Evolutionary conservation across 2,888 invertebrate species (phyloP).

Genomic region (Dynastes grantii): DNA sequence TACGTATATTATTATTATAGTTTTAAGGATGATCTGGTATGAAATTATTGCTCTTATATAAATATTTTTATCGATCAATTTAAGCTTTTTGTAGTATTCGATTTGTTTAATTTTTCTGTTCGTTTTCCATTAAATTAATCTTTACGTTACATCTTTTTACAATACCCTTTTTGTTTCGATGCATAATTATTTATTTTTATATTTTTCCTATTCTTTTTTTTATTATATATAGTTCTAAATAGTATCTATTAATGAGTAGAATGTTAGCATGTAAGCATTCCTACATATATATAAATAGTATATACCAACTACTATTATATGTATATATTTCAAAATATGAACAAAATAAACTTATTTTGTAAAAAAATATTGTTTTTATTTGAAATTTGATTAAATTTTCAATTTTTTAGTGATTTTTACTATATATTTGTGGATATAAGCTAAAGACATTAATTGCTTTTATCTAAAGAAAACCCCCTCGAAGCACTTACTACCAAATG

Average conservation of each 20-base stretch:
- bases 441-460: no score
- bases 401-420: no score
- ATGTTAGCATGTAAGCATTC: conserved; percentile 44
- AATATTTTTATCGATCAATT: conserved; percentile 5
- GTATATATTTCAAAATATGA: conserved; percentile 49
- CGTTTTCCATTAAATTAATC: neutral
- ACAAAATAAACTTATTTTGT: conserved; percentile 49
- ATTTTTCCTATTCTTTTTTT: conserved; percentile 25
- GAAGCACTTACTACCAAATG: no score
- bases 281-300: conserved; percentile 35
- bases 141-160: no score
- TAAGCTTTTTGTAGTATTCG: conserved; percentile 9
- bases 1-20: conserved; percentile 28
- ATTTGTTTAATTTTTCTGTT: neutral
- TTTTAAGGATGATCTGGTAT: conserved; percentile 27
- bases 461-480: no score
- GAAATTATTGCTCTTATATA: conserved; percentile 10
- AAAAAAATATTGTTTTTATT: conserved; percentile 22
- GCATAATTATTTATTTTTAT: conserved; percentile 33
- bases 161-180: no score
- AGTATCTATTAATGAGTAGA: conserved; percentile 28
- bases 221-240: conserved; percentile 11
- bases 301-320: conserved; percentile 45
- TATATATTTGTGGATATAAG: no score
- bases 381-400: neutral